These are phyloP conservation scores for Ommatoiulus sabulosus DNA, from an alignment of 2,888 invertebrate genomes.

Conservation along the genomic window DNA sequence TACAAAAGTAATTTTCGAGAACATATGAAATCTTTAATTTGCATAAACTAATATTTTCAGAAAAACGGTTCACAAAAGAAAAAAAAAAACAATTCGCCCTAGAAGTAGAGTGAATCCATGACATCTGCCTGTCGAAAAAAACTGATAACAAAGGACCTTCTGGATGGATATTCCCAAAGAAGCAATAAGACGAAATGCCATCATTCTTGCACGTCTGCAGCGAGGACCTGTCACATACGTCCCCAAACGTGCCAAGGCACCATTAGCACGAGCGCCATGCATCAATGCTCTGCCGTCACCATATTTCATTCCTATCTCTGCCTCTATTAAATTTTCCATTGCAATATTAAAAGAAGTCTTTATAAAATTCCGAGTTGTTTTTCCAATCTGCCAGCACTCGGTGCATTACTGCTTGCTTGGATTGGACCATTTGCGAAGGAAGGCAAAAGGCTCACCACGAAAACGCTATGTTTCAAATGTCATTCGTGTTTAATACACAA, in stretches of 20 bases:
- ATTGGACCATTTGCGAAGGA: background rate
- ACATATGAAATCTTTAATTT: background rate
- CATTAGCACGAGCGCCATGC: background rate
- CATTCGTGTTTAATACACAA: background rate
- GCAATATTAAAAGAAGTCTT: background rate
- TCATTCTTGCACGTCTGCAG: background rate
- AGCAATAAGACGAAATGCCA: background rate
- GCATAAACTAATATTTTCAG: background rate
- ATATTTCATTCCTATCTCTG: too few species aligned
- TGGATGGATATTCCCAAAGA: background rate
- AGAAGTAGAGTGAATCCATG: too few species aligned
- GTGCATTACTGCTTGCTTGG: background rate
- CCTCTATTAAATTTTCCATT: too few species aligned
- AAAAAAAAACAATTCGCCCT: background rate
- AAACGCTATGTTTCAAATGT: background rate
- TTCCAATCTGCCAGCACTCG: background rate
- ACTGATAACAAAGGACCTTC: background rate
- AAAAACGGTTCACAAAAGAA: background rate
- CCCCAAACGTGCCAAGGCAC: background rate
- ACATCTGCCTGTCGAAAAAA: background rate
- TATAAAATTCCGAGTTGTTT: background rate
- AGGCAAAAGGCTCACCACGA: background rate
- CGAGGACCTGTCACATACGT: background rate
- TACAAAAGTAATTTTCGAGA: background rate
- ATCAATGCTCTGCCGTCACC: too few species aligned